Evolutionary conservation across 2,888 invertebrate genomes (phyloP).

Genomic region (Nowickia ferox): DNA sequence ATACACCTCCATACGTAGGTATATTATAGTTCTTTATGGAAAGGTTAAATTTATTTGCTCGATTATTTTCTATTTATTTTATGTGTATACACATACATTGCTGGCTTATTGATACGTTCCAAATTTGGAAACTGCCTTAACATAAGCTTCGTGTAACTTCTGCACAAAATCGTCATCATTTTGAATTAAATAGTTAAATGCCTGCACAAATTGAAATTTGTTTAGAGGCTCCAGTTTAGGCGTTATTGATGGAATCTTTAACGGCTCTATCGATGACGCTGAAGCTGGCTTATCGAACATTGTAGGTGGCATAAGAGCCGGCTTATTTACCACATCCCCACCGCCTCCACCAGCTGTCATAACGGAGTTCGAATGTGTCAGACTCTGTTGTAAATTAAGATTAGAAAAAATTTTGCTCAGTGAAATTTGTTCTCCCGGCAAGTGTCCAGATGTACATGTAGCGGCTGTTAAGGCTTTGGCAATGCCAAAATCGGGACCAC

Average conservation of each 20-base stretch:
- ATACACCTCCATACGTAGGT: conserved; percentile 3
- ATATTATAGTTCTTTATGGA: conserved; percentile 25
- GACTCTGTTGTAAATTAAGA: conserved; percentile 51
- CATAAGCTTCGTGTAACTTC: conserved; percentile 95
- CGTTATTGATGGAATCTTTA: conserved; percentile 50
- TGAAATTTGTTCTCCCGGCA: conserved; percentile 67
- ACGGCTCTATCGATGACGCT: conserved; percentile 53
- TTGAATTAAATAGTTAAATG: conserved; percentile 93
- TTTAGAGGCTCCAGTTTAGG: conserved; percentile 88
- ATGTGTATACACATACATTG: conserved; percentile 27
- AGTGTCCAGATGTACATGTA: conserved; percentile 56
- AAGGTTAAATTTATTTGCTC: conserved; percentile 32
- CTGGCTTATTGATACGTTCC: conserved; percentile 64
- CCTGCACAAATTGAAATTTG: conserved; percentile 94
- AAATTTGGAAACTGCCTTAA: conserved; percentile 87
- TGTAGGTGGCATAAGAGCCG: conserved; percentile 92
- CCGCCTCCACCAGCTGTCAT: conserved; percentile 9
- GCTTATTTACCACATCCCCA: conserved; percentile 83
- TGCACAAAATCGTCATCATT: conserved; percentile 94
- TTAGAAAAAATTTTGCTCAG: conserved; percentile 71
- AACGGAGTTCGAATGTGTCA: conserved; percentile 41
- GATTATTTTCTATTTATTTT: conserved; percentile 35
- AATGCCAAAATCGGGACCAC: conserved; percentile 63
- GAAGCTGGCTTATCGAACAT: conserved; percentile 89
- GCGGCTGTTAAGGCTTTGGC: conserved; percentile 67